Conservation (phyloP, 2,113 vertebrate species). For the Melanerpes aurifrons region DNA sequence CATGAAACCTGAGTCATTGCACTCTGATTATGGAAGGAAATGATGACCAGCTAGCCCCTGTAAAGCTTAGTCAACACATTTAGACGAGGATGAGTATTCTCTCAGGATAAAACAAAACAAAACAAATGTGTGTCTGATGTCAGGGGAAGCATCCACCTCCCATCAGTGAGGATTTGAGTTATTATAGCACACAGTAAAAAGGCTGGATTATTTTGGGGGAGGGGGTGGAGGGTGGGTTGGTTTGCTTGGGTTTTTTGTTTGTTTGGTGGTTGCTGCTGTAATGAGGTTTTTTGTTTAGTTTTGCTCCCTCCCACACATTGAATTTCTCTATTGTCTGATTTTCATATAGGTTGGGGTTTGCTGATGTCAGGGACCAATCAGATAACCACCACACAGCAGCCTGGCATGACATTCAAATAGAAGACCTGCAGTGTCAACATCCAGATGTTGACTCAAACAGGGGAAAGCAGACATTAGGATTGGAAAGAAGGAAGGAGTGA, state of each 20-base stretch:
- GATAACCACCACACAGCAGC: not conserved
- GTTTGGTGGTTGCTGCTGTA: not conserved
- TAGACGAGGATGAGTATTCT: not conserved
- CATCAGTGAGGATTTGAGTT: not conserved
- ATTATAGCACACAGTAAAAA: not conserved
- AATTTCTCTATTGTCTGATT: not conserved
- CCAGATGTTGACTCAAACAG: not conserved
- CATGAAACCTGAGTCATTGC: not conserved
- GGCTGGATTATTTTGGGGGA: not conserved
- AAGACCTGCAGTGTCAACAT: not conserved
- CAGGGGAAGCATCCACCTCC: not conserved
- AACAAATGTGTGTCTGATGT: not conserved
- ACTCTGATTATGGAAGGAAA: not conserved
- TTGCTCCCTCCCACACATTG: not conserved
- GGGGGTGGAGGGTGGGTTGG: no score
- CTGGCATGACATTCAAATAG: not conserved
- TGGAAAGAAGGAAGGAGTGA: not conserved
- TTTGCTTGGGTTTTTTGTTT: not conserved
- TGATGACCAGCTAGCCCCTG: not conserved
- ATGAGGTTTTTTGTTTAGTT: not conserved
- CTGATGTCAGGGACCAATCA: not conserved
- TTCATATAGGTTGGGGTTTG: not conserved
- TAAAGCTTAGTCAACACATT: not conserved
- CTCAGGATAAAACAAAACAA: not conserved
- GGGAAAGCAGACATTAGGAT: not conserved